phyloP scores from a whole-genome alignment of 2,797 vertebrate genomes.

The Pelobates cultripes region DNA sequence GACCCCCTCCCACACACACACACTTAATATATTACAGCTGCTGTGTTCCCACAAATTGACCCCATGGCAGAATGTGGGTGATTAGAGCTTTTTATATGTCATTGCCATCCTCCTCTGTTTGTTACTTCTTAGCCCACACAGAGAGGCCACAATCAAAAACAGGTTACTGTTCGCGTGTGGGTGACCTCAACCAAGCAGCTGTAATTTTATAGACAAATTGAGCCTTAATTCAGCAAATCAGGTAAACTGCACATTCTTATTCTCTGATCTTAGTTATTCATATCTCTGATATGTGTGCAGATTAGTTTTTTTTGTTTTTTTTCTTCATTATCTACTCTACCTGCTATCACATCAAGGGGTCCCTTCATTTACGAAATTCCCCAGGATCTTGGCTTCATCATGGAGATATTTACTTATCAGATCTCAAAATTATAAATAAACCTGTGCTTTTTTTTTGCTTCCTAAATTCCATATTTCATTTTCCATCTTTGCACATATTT shows the following conservation, averaged over 20 bases:
- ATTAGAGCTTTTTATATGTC: conserved; percentile 9
- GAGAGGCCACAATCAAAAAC: not conserved
- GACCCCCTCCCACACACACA: not conserved
- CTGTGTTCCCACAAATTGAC: conserved; percentile 1
- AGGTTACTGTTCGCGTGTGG: conserved; percentile 8
- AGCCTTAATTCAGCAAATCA: conserved; percentile 27
- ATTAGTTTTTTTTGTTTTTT: not conserved
- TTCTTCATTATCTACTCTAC: conserved; percentile 2
- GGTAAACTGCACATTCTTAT: conserved; percentile 22
- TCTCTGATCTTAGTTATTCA: conserved; percentile 28
- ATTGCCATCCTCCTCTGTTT: not conserved
- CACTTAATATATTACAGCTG: not conserved
- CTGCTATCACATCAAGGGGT: not conserved
- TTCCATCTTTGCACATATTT: no score
- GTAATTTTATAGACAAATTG: conserved; percentile 26
- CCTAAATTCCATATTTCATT: not conserved
- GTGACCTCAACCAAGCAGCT: not conserved
- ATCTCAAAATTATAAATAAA: not conserved
- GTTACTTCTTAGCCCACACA: conserved; percentile 30
- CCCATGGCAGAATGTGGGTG: conserved; percentile 24
- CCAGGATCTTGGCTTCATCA: not conserved
- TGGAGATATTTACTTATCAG: not conserved
- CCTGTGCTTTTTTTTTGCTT: not conserved
- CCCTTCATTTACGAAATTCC: not conserved
- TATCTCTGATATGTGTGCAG: conserved; percentile 10